Conservation (phyloP, 2,797 vertebrate genomes). For the Thripadectes ignobilis region DNA sequence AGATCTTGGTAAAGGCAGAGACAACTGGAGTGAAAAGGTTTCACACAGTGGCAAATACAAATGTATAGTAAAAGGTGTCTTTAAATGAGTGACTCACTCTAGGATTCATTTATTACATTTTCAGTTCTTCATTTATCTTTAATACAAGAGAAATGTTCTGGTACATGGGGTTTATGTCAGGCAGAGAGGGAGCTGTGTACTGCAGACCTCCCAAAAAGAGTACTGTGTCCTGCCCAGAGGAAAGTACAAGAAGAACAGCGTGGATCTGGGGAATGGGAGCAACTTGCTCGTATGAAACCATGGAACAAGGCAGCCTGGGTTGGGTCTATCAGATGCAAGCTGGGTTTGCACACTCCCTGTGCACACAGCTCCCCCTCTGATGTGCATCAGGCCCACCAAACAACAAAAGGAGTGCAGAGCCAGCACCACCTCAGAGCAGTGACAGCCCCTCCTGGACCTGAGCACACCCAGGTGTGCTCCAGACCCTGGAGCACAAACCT, state of each 20-base stretch:
- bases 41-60: not conserved
- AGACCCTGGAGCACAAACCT: not conserved
- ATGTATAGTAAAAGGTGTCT: not conserved
- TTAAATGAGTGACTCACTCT: not conserved
- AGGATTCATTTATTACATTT: not conserved
- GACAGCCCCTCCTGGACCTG: not conserved
- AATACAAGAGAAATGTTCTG: not conserved
- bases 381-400: not conserved
- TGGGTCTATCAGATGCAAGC: not conserved
- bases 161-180: not conserved
- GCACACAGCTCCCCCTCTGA: not conserved
- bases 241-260: not conserved
- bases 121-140: not conserved
- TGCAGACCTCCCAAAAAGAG: not conserved
- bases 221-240: not conserved
- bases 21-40: not conserved
- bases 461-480: too few species aligned
- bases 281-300: not conserved
- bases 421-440: accelerated
- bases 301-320: not conserved
- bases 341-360: not conserved
- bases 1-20: not conserved
- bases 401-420: not conserved
- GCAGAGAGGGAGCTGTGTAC: not conserved
- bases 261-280: not conserved